phyloP scores from a whole-genome alignment of 2,888 invertebrate genomes.

The Cyclophora albipunctata region DNA sequence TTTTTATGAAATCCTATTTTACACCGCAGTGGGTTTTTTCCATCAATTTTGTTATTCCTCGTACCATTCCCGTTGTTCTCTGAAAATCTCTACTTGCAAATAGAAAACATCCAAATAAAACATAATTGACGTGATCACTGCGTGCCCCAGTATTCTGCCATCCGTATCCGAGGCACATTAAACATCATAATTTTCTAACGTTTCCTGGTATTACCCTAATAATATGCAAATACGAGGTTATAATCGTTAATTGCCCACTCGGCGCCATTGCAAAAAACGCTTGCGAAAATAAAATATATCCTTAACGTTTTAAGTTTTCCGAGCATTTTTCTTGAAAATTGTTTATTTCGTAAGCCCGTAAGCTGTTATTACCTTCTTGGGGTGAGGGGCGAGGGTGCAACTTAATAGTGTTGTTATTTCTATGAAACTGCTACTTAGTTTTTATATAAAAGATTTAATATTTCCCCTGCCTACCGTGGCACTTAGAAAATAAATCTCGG shows the following conservation, averaged over 20 bases:
- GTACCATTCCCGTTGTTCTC: too few relatives aligned
- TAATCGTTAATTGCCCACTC: conserved; percentile 51
- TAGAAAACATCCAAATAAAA: too few relatives aligned
- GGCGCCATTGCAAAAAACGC: conserved; percentile 27
- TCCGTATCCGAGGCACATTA: too few relatives aligned
- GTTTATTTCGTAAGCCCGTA: conserved; percentile 17
- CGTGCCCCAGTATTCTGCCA: too few relatives aligned
- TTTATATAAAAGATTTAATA: background rate
- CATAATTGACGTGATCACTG: too few relatives aligned
- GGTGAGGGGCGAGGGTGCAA: too few relatives aligned
- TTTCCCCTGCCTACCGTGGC: background rate
- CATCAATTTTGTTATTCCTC: too few relatives aligned
- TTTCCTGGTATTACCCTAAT: conserved; percentile 15
- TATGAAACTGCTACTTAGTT: background rate
- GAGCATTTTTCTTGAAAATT: conserved; percentile 17
- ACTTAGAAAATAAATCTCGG: too few relatives aligned
- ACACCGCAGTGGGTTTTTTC: background rate
- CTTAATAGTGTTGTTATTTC: too few relatives aligned
- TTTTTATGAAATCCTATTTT: background rate
- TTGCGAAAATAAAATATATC: conserved; percentile 36
- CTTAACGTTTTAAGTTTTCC: conserved; percentile 33
- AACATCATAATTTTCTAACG: too few relatives aligned
- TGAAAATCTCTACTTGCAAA: too few relatives aligned
- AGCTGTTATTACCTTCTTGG: conserved; percentile 14
- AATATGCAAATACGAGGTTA: conserved; percentile 53